These are phyloP conservation scores for Galerucella nymphaeae DNA, from an alignment of 2,888 invertebrate genomes.

Conservation along the genomic window DNA sequence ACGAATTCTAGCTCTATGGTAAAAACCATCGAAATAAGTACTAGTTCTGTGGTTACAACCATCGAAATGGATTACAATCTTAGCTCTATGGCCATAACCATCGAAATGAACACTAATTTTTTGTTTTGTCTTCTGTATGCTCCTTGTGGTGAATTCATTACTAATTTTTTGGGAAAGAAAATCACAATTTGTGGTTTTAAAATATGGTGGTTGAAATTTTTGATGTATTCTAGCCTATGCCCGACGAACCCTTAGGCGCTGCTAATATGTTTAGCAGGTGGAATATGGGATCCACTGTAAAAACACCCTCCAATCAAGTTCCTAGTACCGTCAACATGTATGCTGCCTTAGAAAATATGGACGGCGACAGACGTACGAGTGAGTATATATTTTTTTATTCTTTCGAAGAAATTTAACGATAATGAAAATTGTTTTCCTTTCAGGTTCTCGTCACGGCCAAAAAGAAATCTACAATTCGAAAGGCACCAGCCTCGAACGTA, in stretches of 20 bases:
- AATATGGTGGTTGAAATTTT: background rate
- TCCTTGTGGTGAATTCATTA: no score
- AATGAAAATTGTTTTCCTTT: slow-evolving; percentile 13
- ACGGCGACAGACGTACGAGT: slow-evolving; percentile 57
- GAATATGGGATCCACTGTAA: slow-evolving; percentile 61
- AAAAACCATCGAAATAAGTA: no score
- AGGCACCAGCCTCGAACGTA: slow-evolving; percentile 62
- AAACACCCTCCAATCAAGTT: slow-evolving; percentile 42
- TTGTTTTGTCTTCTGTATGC: no score
- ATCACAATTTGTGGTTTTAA: background rate
- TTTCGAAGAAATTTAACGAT: no score
- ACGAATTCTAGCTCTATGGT: no score
- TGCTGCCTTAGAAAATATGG: slow-evolving; percentile 65
- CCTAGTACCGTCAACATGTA: slow-evolving; percentile 66
- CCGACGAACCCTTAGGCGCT: slow-evolving; percentile 66
- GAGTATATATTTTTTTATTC: slow-evolving; percentile 33
- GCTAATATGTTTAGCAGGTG: slow-evolving; percentile 61
- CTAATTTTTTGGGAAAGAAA: no score
- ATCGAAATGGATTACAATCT: no score
- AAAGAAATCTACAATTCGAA: slow-evolving; percentile 63
- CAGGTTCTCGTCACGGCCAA: slow-evolving; percentile 48
- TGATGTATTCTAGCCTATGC: slow-evolving; percentile 58
- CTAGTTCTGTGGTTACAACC: no score
- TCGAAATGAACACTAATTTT: no score
- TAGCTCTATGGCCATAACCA: no score